Evolutionary conservation across 2,113 vertebrate genomes (phyloP), one percentile per base, ranked within the genome.

Genomic region (Ophthalmotilapia sp.): DNA sequence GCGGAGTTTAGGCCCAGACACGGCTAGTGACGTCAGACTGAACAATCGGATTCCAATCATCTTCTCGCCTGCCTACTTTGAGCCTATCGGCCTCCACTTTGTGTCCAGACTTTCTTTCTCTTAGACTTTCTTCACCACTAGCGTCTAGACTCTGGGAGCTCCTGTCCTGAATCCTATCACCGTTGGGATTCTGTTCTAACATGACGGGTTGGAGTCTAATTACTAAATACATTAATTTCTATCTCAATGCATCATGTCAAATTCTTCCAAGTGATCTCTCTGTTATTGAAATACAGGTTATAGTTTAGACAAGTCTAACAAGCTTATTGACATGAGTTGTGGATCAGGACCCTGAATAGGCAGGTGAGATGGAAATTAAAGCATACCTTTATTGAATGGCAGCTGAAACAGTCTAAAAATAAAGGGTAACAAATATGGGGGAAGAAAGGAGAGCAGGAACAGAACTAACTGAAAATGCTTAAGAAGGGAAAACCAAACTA

Each of bases 381-480:
- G 62, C 19, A 14, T 68, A 40, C 1, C 19, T 40, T 68, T 68
- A 40, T 68, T 40, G 60, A 62, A 36, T 36, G 60, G 60, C 19
- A 38, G 33, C 60, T 65, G 60, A 68, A 68, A 68, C 33, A 8
- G 62, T 38, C 33, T 12, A 38, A 68, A 68, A 13, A 0, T 0
- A 65, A 68, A 40, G 11, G 33, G 19, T 21, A 68, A 68, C 0
- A 68, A 1, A 13, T 21, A 3, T 38, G 7, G 33, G 62, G 1
- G 62, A 68, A 68, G 33, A 68, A 21, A 68, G 7, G 19, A 68
- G 62, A 68, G 11, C 62, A 40, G 33, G 62, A 68, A 68, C 33
- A 68, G 62, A 68, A 68, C 62, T 38, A 65, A 13, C 60, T 65
- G 60, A 65, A 65, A 65, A 65, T 21, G 4, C 33, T 68, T 38